Evolutionary conservation across 2,888 invertebrate species (phyloP), one percentile per base, ranked within the genome.

Genomic region (Synergus umbraculus): DNA sequence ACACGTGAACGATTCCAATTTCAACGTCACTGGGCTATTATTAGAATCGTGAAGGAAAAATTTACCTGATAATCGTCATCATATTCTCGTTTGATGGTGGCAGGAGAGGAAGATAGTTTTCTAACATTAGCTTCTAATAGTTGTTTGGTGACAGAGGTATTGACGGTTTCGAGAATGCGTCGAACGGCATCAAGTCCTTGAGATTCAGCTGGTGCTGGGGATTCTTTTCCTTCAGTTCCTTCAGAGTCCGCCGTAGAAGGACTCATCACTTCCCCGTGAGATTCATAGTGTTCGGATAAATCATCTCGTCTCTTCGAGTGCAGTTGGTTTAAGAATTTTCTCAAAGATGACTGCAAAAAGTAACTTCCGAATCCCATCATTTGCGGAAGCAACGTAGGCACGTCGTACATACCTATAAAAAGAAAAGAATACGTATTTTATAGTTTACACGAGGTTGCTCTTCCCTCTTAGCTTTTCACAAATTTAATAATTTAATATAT

Each of bases 81-180:
- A 64, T 87, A 87, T 66, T 92, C 91, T 22, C 89, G 86, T 46
- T 90, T 91, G 78, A 90, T 89, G 41, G 88, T 92, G 5, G 94
- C 93, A 41, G 94, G 93, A 13, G 93, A 93, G 1, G 95, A 94
- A 0, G 95, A 94, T 76, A 94, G 93, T 87, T 95, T 96, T 82
- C 95, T 95, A 90, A 95, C 94, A 86, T 95, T 95, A 0, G 95
- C 94, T 90, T 95, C 95, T 83, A 96, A 93, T 81, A 96, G 93
- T 89, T 96, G 95, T 91, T 96, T 96, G 12, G 96, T 96, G 18
- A 96, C 96, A 0, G 95, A 95, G 15, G 96, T 94, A 90, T 95
- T 96, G 15, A 97, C 96, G 12, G 95, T 96, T 90, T 96, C 96
- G 85, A 96, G 92, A 86, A 96, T 95, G 79, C 95, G 94, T 89